Conservation (phyloP, 1,140 invertebrate genomes). For the Neodiprion fabricii region DNA sequence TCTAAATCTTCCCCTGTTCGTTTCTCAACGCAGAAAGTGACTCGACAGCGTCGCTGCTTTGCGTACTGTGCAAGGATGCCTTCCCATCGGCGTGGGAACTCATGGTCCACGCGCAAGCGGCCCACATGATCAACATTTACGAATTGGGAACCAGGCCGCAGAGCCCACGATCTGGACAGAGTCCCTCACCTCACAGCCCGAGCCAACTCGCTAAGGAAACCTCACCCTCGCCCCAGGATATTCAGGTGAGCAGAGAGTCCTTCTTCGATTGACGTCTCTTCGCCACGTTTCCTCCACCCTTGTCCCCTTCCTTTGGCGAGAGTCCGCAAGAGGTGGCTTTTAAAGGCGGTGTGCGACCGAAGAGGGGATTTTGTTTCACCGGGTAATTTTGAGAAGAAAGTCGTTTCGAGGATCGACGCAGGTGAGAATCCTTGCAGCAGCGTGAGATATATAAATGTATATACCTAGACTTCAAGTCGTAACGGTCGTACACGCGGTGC, state of each 20-base stretch:
- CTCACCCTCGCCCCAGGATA: slow-evolving; percentile 48
- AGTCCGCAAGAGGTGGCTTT: no score
- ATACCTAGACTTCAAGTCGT: no score
- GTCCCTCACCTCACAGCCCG: slow-evolving; percentile 40
- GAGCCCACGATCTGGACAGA: slow-evolving; percentile 46
- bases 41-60: slow-evolving; percentile 68
- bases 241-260: slow-evolving; percentile 30
- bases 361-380: no score
- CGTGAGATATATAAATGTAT: no score
- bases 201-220: slow-evolving; percentile 35
- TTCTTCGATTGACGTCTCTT: neutral
- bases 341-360: no score
- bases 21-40: slow-evolving; percentile 43
- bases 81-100: slow-evolving; percentile 80
- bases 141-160: slow-evolving; percentile 67
- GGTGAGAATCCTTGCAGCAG: no score
- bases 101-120: slow-evolving; percentile 81
- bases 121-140: slow-evolving; percentile 84
- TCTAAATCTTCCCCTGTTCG: neutral
- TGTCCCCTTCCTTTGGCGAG: no score
- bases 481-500: no score
- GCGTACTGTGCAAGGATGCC: slow-evolving; percentile 80
- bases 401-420: no score
- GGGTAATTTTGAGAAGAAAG: no score
- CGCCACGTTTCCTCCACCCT: no score